Evolutionary conservation across 2,113 vertebrate genomes (phyloP).

Genomic region (Anguilla japonica): DNA sequence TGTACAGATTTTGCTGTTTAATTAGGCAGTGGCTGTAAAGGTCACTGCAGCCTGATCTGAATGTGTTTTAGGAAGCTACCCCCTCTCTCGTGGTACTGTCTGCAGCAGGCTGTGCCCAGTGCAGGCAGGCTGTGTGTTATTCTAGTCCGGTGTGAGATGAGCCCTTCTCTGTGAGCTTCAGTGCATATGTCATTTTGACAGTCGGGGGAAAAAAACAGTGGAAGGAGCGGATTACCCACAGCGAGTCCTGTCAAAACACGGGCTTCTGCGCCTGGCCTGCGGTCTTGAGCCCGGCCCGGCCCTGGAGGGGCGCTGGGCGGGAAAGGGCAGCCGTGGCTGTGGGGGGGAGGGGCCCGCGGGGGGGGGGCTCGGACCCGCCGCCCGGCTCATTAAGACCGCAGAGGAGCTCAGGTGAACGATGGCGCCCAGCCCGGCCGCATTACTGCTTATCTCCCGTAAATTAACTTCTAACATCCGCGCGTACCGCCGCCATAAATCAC

Average conservation of each 20-base stretch:
- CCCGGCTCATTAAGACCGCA: not conserved
- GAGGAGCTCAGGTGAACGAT: not conserved
- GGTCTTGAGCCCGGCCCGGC: not conserved
- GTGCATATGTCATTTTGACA: slow-evolving; percentile 16
- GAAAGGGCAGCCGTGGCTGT: not conserved
- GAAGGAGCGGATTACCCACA: slow-evolving; percentile 17
- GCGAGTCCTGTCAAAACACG: slow-evolving; percentile 23
- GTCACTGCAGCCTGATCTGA: not conserved
- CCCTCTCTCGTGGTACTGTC: not conserved
- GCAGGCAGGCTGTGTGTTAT: not conserved
- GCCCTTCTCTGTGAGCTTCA: not conserved
- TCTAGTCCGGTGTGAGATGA: not conserved
- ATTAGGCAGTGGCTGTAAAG: not conserved
- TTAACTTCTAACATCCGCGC: not conserved
- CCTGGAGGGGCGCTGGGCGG: slow-evolving; percentile 9
- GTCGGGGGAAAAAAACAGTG: not conserved
- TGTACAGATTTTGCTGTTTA: not conserved
- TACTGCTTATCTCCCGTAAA: slow-evolving; percentile 4
- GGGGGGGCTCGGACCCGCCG: not conserved
- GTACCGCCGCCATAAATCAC: slow-evolving; percentile 5
- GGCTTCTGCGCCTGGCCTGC: not conserved
- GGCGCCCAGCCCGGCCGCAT: not conserved
- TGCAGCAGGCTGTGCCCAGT: not conserved
- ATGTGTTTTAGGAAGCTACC: not conserved
- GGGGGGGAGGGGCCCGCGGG: not conserved